A percentile compares a stretch with the other conserved stretches of the same genome.
Evolutionary conservation across 2,888 invertebrate genomes (phyloP).

Genomic region (Synanthedon andrenaeformis): DNA sequence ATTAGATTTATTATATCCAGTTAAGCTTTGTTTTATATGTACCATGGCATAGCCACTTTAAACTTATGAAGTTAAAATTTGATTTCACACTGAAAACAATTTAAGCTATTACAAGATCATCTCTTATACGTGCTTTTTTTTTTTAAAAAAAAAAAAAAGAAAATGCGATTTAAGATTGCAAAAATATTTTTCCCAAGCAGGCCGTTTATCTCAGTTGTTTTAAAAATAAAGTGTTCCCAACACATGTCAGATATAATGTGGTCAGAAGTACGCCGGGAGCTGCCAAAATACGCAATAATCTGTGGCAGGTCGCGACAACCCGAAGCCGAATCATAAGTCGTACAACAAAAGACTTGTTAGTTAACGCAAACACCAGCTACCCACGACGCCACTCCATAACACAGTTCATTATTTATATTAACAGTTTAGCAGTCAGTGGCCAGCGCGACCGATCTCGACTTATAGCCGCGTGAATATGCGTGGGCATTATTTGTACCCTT

Average conservation of each 20-base stretch:
- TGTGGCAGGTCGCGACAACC: not conserved
- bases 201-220: no score
- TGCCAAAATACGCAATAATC: conserved; percentile 7
- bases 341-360: conserved; percentile 59
- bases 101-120: no score
- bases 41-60: no score
- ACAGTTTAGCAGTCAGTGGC: conserved; percentile 69
- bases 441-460: conserved; percentile 53
- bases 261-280: conserved; percentile 27
- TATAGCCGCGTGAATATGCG: conserved; percentile 67
- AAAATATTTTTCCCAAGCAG: no score
- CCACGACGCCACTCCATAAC: conserved; percentile 57
- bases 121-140: no score
- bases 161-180: no score
- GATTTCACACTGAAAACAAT: no score
- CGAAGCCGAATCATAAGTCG: conserved; percentile 24
- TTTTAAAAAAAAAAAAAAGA: no score
- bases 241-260: conserved; percentile 23
- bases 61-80: no score
- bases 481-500: conserved; percentile 69
- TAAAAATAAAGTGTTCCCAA: not conserved
- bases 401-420: conserved; percentile 71
- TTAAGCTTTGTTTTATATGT: no score
- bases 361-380: conserved; percentile 44
- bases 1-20: no score